Percentiles rank a stretch among this genome's conserved stretches.
phyloP scores from a whole-genome alignment of 2,888 invertebrate species.

The Labia minor region DNA sequence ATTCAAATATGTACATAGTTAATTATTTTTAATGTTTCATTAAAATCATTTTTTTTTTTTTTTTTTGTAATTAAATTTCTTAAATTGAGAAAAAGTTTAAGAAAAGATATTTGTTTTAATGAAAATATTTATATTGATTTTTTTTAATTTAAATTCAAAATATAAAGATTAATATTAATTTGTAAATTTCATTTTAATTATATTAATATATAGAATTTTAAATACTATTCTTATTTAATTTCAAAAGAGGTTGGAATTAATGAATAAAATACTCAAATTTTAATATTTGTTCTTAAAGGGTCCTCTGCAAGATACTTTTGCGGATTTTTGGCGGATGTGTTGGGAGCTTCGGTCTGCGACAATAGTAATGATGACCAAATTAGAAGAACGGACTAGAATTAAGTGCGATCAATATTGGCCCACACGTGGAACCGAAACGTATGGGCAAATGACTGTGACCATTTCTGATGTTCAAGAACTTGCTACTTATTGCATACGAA shows the following conservation, averaged over 20 bases:
- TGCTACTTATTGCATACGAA: slow-evolving; percentile 95
- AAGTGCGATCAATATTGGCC: slow-evolving; percentile 99
- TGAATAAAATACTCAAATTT: no score
- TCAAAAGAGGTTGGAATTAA: no score
- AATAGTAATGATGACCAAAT: slow-evolving; percentile 98
- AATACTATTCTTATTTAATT: no score
- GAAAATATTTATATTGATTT: no score
- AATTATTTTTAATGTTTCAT: background rate
- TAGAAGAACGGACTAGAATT: slow-evolving; percentile 92
- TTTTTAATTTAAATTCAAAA: no score
- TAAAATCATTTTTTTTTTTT: background rate
- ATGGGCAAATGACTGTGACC: slow-evolving; percentile 88
- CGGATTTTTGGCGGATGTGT: slow-evolving; percentile 99
- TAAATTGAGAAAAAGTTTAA: no score
- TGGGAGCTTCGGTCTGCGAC: slow-evolving; percentile 93
- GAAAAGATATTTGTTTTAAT: background rate
- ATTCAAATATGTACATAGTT: background rate
- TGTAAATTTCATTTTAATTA: no score
- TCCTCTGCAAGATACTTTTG: slow-evolving; percentile 92
- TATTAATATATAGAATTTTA: no score
- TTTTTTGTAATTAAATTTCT: background rate
- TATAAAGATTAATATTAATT: no score
- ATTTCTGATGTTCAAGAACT: slow-evolving; percentile 92
- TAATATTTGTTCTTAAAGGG: slow-evolving; percentile 64
- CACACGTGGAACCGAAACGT: slow-evolving; percentile 82